Conservation (phyloP, 2,888 invertebrate genomes). For the Ophioninae sp. region DNA sequence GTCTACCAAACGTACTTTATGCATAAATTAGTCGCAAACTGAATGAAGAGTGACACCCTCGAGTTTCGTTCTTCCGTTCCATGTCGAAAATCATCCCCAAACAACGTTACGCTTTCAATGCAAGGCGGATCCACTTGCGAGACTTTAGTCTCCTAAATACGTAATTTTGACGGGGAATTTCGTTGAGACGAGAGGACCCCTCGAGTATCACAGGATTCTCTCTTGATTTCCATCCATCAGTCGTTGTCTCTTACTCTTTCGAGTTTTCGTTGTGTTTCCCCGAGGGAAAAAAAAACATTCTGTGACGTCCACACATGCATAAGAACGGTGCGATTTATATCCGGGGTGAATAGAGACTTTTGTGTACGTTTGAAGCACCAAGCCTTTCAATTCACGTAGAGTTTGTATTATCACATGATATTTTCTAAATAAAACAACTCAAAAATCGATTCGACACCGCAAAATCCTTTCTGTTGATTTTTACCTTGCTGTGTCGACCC, state of each 20-base stretch:
- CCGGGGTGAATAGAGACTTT: not conserved
- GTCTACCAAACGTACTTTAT: conserved; percentile 11
- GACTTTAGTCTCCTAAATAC: conserved; percentile 75
- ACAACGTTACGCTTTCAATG: conserved; percentile 70
- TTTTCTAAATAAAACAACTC: not conserved
- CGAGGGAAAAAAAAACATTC: not conserved
- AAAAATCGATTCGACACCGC: no score
- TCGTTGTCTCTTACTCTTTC: conserved; percentile 49
- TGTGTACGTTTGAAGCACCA: not conserved
- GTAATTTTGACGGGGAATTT: conserved; percentile 72
- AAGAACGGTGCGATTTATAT: not conserved
- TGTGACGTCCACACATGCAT: not conserved
- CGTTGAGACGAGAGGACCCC: conserved; percentile 60
- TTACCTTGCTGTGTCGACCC: no score
- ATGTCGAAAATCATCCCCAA: conserved; percentile 70
- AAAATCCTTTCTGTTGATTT: no score
- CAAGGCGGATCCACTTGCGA: conserved; percentile 26
- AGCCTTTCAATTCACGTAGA: not conserved
- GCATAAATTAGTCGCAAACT: not conserved
- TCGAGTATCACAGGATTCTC: conserved; percentile 11
- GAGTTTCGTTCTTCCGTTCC: conserved; percentile 56
- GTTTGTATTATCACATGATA: not conserved
- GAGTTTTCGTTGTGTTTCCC: conserved; percentile 58
- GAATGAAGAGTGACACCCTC: conserved; percentile 35
- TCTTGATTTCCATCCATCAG: not conserved